phyloP scores from a whole-genome alignment of 1,140 invertebrate genomes.

The Lepidurus packardi region DNA sequence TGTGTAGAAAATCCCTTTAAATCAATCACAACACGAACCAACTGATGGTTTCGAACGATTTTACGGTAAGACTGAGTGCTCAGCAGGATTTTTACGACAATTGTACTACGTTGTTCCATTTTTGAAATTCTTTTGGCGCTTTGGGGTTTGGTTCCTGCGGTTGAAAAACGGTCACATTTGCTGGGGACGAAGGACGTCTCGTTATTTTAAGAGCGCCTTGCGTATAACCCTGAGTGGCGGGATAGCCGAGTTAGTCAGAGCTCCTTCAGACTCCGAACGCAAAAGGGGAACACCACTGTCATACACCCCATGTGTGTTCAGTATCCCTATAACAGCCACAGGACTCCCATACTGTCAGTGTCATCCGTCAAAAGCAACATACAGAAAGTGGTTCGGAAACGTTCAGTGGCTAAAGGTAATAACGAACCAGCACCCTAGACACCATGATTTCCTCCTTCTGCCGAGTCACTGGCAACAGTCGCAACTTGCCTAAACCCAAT shows the following conservation, averaged over 20 bases:
- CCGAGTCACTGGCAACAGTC: slow-evolving; percentile 71
- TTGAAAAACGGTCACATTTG: neutral
- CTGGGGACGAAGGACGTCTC: slow-evolving; percentile 20
- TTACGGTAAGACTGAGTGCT: too few relatives aligned
- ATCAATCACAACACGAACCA: too few relatives aligned
- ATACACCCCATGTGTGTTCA: neutral
- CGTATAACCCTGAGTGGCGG: slow-evolving; percentile 20
- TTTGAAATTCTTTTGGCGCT: neutral
- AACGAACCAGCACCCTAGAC: neutral
- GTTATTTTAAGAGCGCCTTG: slow-evolving; percentile 15
- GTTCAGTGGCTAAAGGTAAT: too few relatives aligned
- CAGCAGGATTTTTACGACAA: neutral
- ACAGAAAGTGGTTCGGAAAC: too few relatives aligned
- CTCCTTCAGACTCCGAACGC: slow-evolving; percentile 9
- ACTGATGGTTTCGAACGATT: too few relatives aligned
- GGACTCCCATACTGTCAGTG: neutral
- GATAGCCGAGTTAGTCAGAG: slow-evolving; percentile 17
- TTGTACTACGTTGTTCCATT: neutral
- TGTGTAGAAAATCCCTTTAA: too few relatives aligned
- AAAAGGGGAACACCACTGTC: slow-evolving; percentile 21
- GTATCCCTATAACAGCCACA: neutral
- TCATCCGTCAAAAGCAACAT: neutral
- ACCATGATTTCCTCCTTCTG: slow-evolving; percentile 47
- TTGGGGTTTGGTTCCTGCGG: neutral
- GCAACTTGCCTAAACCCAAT: slow-evolving; percentile 71